Evolutionary conservation across 2,797 vertebrate genomes (phyloP).

Genomic region (Mormyrus proboscirostris): DNA sequence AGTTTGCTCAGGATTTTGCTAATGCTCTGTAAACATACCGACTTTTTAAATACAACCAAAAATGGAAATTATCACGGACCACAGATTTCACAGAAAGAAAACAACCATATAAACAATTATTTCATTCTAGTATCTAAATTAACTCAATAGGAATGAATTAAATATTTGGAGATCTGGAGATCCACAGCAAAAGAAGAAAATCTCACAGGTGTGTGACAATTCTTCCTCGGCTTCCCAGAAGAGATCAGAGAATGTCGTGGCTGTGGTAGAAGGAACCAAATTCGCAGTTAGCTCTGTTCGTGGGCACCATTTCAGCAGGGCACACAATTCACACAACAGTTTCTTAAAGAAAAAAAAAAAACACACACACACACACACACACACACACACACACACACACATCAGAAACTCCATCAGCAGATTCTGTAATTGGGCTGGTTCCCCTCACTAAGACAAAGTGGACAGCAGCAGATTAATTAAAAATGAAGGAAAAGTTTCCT

Average conservation of each 20-base stretch:
- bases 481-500: background rate
- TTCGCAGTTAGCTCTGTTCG: background rate
- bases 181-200: background rate
- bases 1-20: background rate
- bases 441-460: background rate
- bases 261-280: background rate
- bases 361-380: too few relatives aligned
- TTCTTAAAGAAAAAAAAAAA: conserved; percentile 11
- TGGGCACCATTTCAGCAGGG: background rate
- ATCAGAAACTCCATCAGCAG: conserved; percentile 14
- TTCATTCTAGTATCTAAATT: background rate
- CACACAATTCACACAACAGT: background rate
- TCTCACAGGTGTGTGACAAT: background rate
- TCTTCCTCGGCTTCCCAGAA: background rate
- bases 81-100: background rate
- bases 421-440: background rate
- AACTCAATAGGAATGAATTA: background rate
- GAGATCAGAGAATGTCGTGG: background rate
- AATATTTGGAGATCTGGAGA: background rate
- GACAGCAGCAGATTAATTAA: background rate
- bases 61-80: background rate
- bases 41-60: background rate
- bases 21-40: background rate
- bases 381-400: too few relatives aligned
- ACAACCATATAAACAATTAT: background rate